Conservation (phyloP, 2,888 invertebrate genomes). For the Drosophila macrospina region DNA sequence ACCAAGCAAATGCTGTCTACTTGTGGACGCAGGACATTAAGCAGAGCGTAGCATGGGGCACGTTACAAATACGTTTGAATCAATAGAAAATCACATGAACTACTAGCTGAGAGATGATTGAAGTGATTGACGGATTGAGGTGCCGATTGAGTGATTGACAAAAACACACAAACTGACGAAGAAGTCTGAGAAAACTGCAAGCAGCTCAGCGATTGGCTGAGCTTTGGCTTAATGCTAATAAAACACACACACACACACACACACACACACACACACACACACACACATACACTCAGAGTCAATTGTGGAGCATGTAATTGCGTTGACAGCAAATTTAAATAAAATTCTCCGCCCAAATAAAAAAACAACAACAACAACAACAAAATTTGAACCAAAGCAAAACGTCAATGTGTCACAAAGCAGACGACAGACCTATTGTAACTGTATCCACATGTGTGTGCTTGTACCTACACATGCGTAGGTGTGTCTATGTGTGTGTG, state of each 20-base stretch:
- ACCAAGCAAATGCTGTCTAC: constrained; percentile 40
- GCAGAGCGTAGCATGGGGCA: constrained; percentile 37
- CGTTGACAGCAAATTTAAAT: constrained; percentile 82
- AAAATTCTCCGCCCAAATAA: constrained; percentile 64
- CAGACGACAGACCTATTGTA: constrained; percentile 55
- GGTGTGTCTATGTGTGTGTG: too few relatives aligned
- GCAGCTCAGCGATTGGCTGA: constrained; percentile 22
- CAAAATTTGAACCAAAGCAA: constrained; percentile 27
- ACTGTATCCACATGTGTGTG: constrained; percentile 21
- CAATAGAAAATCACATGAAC: constrained; percentile 61
- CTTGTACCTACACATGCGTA: not conserved
- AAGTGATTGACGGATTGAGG: constrained; percentile 25
- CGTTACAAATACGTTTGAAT: constrained; percentile 64
- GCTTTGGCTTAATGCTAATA: constrained; percentile 17
- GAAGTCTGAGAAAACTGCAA: constrained; percentile 3
- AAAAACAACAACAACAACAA: too few relatives aligned
- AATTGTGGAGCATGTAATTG: constrained; percentile 67
- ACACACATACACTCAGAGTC: constrained; percentile 4
- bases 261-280: constrained; percentile 2
- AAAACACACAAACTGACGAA: not conserved
- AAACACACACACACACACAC: too few relatives aligned
- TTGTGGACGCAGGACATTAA: constrained; percentile 49
- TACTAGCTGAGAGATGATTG: constrained; percentile 13
- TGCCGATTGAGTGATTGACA: constrained; percentile 8
- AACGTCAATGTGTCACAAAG: constrained; percentile 76